Evolutionary conservation across 2,113 vertebrate species (phyloP), one percentile per base, ranked within the genome.

Genomic region (Ailurus styani): DNA sequence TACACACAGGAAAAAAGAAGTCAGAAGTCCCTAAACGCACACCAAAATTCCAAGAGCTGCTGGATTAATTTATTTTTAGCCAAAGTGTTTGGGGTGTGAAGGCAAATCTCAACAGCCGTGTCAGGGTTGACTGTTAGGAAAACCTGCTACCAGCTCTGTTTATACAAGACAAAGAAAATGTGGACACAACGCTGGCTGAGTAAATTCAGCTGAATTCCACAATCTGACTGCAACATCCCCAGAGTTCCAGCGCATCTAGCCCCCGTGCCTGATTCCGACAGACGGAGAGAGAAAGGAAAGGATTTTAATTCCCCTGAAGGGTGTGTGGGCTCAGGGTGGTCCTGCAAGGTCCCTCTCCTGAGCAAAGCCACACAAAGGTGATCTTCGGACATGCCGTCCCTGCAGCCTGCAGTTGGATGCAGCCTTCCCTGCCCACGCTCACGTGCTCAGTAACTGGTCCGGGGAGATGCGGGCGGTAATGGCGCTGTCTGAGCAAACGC

Each of bases 361-460:
- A 17, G 40, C 42, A 21, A 50, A 93, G 57, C 29, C 25, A 14
- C 11, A 2, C 4, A 0, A 1, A 3, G 4, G 2, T 2, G 73
- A 12, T 3, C 55, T 4, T 15, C 0, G 31, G n/a, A 12, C 42
- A 0, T 0, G 55, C 12, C 29, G n/a, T n/a, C n/a, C n/a, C n/a
- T n/a, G n/a, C n/a, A n/a, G n/a, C n/a, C n/a, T n/a, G n/a, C n/a
- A n/a, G n/a, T n/a, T n/a, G 18, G 47, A 3, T 0, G 0, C 0
- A 2, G 11, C 14, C 50, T 50, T 0, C 1, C 8, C 29, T 27
- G 42, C 2, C 5, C 93, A 21, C 14, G 1, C 55, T 90, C 42
- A 3, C 11, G 1, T 1, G 15, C 54, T 54, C 7, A 42, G 75
- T 31, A 2, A 31, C 23, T 60, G 11, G 12, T 52, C 31, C 87